These are phyloP conservation scores for Apodemus sylvaticus DNA, from an alignment of 2,113 vertebrate species.

Conservation along the genomic window DNA sequence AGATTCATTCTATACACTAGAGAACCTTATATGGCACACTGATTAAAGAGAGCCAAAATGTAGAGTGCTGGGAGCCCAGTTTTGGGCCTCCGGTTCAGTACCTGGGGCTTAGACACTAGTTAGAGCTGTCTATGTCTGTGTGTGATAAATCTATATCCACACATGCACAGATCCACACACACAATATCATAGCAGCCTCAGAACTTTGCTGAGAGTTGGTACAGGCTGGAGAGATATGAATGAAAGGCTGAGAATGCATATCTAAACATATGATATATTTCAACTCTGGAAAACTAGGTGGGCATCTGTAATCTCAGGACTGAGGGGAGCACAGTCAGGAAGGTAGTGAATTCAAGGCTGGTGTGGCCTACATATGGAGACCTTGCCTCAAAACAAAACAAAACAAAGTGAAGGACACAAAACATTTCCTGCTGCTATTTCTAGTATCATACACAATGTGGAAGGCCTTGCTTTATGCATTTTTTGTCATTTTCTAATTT, in stretches of 20 bases:
- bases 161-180: neutral
- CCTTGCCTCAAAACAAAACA: neutral
- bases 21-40: neutral
- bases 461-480: neutral
- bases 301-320: neutral
- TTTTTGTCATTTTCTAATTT: slow-evolving; percentile 45
- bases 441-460: neutral
- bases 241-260: neutral
- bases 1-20: neutral
- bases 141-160: neutral
- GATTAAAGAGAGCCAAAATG: neutral
- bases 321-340: neutral
- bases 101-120: neutral
- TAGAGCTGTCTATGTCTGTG: too few species aligned
- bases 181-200: neutral
- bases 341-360: neutral
- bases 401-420: neutral
- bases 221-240: neutral
- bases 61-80: neutral
- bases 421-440: neutral
- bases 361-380: neutral
- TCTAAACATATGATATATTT: neutral
- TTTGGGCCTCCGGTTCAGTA: neutral
- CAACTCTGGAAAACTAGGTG: neutral
- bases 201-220: neutral